A percentile compares a stretch with the other conserved stretches of the same genome.
Evolutionary conservation across 2,888 invertebrate genomes (phyloP).

Genomic region (Empis livida): DNA sequence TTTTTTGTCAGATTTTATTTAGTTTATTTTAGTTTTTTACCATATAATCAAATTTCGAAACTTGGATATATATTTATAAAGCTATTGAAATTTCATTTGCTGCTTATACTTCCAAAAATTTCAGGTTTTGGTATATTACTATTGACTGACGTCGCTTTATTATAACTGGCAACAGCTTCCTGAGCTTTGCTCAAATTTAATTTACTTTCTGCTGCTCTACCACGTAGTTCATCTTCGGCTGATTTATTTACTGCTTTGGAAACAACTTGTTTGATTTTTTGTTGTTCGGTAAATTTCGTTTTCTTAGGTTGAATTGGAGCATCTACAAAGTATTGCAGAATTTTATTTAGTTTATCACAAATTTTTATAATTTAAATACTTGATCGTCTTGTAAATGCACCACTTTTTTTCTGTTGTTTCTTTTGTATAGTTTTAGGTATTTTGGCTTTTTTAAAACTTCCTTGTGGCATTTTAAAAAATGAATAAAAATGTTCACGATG

Average conservation of each 20-base stretch:
- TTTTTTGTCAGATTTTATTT: no score
- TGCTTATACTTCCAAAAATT: no score
- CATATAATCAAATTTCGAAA: no score
- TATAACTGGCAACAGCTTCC: conserved; percentile 34
- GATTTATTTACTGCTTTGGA: conserved; percentile 49
- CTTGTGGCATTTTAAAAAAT: conserved; percentile 42
- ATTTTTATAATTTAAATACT: conserved; percentile 36
- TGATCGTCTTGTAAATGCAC: conserved; percentile 39
- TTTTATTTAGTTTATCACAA: conserved; percentile 2
- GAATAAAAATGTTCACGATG: no score
- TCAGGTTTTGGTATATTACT: no score
- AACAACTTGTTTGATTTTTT: conserved; percentile 47
- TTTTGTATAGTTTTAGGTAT: conserved; percentile 38
- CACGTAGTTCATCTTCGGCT: conserved; percentile 47
- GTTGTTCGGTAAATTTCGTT: conserved; percentile 41
- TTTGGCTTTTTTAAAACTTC: conserved; percentile 48
- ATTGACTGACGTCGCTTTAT: neutral
- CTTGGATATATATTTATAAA: no score
- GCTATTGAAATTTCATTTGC: no score
- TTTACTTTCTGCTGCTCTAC: conserved; percentile 37
- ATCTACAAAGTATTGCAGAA: conserved; percentile 35
- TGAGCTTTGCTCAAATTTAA: conserved; percentile 41
- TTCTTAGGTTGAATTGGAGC: conserved; percentile 51
- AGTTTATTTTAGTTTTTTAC: no score
- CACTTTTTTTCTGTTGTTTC: conserved; percentile 40